These are phyloP conservation scores for Erpetoichthys calabaricus DNA, from an alignment of 2,797 vertebrate species.

Conservation along the genomic window DNA sequence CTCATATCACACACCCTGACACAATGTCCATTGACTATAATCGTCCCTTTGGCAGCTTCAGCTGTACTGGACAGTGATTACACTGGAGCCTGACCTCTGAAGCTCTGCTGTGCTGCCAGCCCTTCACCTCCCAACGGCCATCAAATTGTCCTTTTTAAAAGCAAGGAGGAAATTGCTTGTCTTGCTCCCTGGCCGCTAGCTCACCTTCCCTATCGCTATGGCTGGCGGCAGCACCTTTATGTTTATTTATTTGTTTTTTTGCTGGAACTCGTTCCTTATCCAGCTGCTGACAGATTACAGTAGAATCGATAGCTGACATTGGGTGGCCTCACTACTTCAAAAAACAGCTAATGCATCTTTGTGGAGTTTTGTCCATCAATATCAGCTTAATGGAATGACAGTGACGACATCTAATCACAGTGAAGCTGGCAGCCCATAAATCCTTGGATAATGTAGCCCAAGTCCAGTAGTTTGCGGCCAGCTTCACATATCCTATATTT, in stretches of 20 bases:
- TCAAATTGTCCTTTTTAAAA: too few relatives aligned
- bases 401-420: slow-evolving; percentile 74
- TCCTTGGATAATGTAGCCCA: slow-evolving; percentile 41
- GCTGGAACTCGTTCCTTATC: slow-evolving; percentile 34
- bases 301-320: slow-evolving; percentile 41
- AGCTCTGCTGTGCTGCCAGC: not conserved
- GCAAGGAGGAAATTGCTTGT: not conserved
- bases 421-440: slow-evolving; percentile 56
- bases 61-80: too few relatives aligned
- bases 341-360: slow-evolving; percentile 51
- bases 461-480: slow-evolving; percentile 24
- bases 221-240: too few relatives aligned
- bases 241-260: slow-evolving; percentile 3
- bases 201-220: too few relatives aligned
- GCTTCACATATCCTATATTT: slow-evolving; percentile 32
- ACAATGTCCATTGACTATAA: too few relatives aligned
- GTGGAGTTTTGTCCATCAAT: slow-evolving; percentile 68
- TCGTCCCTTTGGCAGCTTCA: too few relatives aligned
- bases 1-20: too few relatives aligned
- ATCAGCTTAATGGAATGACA: slow-evolving; percentile 67
- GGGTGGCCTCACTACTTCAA: slow-evolving; percentile 40
- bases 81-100: too few relatives aligned
- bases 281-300: slow-evolving; percentile 56
- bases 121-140: not conserved
- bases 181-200: too few relatives aligned